phyloP scores from a whole-genome alignment of 2,113 vertebrate species.

The Hyperopisus bebe region DNA sequence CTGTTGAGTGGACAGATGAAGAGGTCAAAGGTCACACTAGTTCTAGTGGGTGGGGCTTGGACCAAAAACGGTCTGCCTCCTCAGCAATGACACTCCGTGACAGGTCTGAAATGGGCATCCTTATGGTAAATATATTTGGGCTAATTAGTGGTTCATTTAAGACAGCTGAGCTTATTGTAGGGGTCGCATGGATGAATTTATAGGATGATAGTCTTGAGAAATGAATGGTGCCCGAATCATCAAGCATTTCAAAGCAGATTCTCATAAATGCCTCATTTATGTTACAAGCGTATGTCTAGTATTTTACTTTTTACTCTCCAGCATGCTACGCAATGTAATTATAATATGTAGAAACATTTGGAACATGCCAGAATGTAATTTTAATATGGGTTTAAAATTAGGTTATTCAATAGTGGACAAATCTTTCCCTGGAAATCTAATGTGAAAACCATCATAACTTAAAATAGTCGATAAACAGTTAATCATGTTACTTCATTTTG shows the following conservation, averaged over 20 bases:
- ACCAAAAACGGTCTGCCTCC: background rate
- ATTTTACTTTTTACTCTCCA: conserved; percentile 43
- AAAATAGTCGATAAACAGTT: conserved; percentile 58
- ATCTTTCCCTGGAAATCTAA: conserved; percentile 56
- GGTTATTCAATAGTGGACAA: conserved; percentile 63
- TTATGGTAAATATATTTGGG: background rate
- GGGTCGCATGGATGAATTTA: conserved; percentile 26
- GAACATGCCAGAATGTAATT: conserved; percentile 56
- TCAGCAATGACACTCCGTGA: background rate
- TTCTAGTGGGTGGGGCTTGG: background rate
- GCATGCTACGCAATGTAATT: conserved; percentile 53
- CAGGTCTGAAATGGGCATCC: background rate
- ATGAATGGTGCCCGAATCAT: conserved; percentile 45
- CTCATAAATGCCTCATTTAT: background rate
- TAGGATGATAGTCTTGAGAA: conserved; percentile 30
- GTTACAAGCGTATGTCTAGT: conserved; percentile 44
- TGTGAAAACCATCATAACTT: conserved; percentile 55
- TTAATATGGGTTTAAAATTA: conserved; percentile 61
- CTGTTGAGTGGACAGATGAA: background rate
- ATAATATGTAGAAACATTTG: conserved; percentile 51
- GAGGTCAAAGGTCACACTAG: background rate
- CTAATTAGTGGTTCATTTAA: conserved; percentile 7
- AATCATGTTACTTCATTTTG: conserved; percentile 68
- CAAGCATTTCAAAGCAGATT: conserved; percentile 42
- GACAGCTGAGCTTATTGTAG: background rate